Conservation (phyloP, 1,140 invertebrate species). For the Tyrophagus putrescentiae region DNA sequence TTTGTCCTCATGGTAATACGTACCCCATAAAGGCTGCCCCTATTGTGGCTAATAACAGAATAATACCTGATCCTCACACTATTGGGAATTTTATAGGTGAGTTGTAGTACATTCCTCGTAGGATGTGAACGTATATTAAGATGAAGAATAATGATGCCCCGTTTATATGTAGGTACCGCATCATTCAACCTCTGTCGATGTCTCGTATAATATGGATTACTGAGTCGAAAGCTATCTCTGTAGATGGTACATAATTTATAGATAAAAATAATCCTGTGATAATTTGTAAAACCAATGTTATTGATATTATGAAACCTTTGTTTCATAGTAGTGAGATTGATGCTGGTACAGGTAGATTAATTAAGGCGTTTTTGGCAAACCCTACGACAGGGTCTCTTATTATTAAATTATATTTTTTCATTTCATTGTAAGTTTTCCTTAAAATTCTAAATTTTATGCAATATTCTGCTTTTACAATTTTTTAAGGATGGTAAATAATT, state of each 20-base stretch:
- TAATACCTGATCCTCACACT: constrained; percentile 32
- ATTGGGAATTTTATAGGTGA: background rate
- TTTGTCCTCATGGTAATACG: constrained; percentile 52
- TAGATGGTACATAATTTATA: background rate
- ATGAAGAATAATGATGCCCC: background rate
- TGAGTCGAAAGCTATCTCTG: background rate
- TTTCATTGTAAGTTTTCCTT: too few relatives aligned
- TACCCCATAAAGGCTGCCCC: constrained; percentile 50
- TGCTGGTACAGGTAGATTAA: background rate
- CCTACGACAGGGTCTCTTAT: too few relatives aligned
- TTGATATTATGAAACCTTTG: background rate
- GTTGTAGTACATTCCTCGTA: background rate
- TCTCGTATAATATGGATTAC: constrained; percentile 1
- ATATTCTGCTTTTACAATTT: too few relatives aligned
- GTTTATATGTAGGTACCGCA: background rate
- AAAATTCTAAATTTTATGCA: too few relatives aligned
- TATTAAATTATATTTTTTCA: too few relatives aligned
- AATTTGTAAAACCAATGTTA: background rate
- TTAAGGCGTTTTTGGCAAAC: too few relatives aligned
- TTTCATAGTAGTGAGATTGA: background rate
- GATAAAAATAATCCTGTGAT: background rate
- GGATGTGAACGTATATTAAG: background rate
- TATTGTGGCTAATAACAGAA: constrained; percentile 46
- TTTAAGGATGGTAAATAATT: too few relatives aligned
- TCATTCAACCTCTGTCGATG: background rate